phyloP scores from a whole-genome alignment of 2,113 vertebrate genomes.

The Condylura cristata region DNA sequence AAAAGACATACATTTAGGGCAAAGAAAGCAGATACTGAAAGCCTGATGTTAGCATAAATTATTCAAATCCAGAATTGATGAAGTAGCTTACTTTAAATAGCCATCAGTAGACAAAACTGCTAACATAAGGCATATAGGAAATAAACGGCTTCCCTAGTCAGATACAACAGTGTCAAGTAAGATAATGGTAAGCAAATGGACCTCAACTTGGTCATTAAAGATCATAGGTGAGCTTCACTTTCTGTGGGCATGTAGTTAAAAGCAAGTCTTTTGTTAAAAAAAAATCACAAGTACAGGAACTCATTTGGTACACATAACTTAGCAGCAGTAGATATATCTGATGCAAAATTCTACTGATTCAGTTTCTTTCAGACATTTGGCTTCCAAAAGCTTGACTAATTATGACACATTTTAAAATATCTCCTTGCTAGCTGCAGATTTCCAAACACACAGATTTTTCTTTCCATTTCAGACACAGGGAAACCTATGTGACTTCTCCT shows the following conservation, averaged over 20 bases:
- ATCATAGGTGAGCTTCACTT: background rate
- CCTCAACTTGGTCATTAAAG: background rate
- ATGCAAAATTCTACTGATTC: constrained; percentile 13
- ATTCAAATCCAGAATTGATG: constrained; percentile 34
- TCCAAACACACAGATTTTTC: background rate
- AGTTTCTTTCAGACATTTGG: background rate
- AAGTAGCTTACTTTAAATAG: background rate
- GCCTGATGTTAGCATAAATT: constrained; percentile 15
- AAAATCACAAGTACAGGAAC: background rate
- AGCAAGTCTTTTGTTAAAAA: background rate
- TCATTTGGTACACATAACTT: background rate
- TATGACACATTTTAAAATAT: background rate
- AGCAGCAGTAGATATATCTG: background rate
- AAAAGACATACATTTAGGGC: background rate
- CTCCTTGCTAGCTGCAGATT: background rate
- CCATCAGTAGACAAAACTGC: background rate
- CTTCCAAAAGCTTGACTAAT: constrained; percentile 17
- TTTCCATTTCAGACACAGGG: background rate
- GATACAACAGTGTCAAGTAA: background rate
- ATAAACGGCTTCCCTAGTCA: constrained; percentile 25
- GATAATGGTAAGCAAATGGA: background rate
- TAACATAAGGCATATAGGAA: constrained; percentile 24
- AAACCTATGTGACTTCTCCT: background rate
- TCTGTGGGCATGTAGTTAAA: too few species aligned
- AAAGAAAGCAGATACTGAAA: background rate